Conservation (phyloP, 1,140 invertebrate genomes). For the Euschistus heros region DNA sequence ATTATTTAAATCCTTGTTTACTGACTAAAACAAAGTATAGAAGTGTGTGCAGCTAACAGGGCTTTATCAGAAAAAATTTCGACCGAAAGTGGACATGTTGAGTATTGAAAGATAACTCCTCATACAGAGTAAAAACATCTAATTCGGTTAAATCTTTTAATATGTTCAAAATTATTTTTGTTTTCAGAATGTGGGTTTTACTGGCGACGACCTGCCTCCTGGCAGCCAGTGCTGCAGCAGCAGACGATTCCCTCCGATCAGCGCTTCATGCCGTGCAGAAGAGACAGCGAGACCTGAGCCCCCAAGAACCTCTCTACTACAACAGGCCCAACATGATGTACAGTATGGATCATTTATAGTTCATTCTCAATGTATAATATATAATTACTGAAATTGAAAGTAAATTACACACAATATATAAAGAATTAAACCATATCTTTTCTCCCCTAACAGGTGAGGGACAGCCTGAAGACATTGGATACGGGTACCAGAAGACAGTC, state of each 20-base stretch:
- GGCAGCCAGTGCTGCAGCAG: not conserved
- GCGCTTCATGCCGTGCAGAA: conserved; percentile 27
- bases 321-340: conserved; percentile 1
- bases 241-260: conserved; percentile 24
- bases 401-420: not conserved
- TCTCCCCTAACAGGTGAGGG: conserved; percentile 26
- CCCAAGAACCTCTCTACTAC: conserved; percentile 20
- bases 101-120: too few relatives aligned
- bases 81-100: too few relatives aligned
- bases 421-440: too few relatives aligned
- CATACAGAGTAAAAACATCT: too few relatives aligned
- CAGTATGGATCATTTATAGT: not conserved
- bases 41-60: too few relatives aligned
- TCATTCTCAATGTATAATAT: too few relatives aligned
- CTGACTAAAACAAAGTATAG: too few relatives aligned
- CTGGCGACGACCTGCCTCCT: not conserved
- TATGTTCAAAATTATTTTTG: too few relatives aligned
- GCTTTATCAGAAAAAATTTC: too few relatives aligned
- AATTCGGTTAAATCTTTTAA: too few relatives aligned
- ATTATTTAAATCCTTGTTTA: too few relatives aligned
- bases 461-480: conserved; percentile 32
- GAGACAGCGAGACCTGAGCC: conserved; percentile 24
- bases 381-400: too few relatives aligned
- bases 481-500: conserved; percentile 31
- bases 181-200: not conserved